Percentiles rank a stretch among this genome's conserved stretches.
Evolutionary conservation across 2,888 invertebrate genomes (phyloP).

Genomic region (Pilophorus perplexus): DNA sequence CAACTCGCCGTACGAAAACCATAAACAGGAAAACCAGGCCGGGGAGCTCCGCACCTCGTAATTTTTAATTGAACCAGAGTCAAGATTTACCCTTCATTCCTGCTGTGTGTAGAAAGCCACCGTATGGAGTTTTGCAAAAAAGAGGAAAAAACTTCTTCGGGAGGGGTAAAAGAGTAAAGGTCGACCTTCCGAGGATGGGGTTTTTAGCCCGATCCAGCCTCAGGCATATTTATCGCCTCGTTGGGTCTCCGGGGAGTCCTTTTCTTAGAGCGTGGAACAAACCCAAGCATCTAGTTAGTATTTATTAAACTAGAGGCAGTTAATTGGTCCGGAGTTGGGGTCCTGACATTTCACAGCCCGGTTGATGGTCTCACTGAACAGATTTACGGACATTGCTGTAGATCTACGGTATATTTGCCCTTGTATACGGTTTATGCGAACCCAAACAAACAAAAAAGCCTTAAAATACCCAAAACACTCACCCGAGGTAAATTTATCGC

Average conservation of each 20-base stretch:
- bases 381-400: no score
- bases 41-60: conserved; percentile 31
- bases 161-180: conserved; percentile 15
- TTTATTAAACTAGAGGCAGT: conserved; percentile 34
- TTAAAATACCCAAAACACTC: no score
- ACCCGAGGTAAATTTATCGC: no score
- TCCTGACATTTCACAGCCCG: conserved; percentile 22
- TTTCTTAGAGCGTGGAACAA: not conserved
- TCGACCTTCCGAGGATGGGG: conserved; percentile 4
- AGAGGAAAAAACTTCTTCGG: conserved; percentile 2
- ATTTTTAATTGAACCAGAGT: conserved; percentile 28
- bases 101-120: not conserved
- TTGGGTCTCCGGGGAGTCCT: not conserved
- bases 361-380: no score
- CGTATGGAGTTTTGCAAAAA: not conserved
- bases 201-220: not conserved
- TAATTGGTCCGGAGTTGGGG: conserved; percentile 21
- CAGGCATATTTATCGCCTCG: not conserved
- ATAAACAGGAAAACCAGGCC: conserved; percentile 4
- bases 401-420: no score
- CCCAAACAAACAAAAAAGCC: no score
- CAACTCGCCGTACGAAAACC: conserved; percentile 5
- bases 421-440: no score
- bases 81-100: not conserved
- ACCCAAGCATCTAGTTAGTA: conserved; percentile 19